Conservation (phyloP, 2,797 vertebrate genomes). For the Erpetoichthys calabaricus region DNA sequence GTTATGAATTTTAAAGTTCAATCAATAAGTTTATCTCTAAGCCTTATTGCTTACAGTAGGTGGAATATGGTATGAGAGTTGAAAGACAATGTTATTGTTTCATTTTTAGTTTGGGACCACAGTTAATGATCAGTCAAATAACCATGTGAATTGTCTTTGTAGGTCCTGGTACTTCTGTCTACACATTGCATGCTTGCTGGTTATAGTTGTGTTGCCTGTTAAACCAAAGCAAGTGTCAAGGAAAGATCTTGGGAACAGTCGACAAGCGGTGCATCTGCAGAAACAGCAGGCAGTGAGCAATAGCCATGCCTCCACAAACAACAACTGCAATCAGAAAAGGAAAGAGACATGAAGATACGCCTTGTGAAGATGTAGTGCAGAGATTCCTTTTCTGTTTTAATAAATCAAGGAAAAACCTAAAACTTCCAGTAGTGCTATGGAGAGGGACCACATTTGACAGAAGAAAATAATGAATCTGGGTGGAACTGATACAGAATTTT, state of each 20-base stretch:
- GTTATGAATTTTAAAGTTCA: too few relatives aligned
- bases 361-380: conserved; percentile 17
- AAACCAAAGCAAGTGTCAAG: conserved; percentile 58
- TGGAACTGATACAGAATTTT: neutral
- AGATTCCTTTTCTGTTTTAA: conserved; percentile 15
- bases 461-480: conserved; percentile 15
- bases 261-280: conserved; percentile 36
- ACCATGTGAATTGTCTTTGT: conserved; percentile 2
- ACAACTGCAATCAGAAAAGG: conserved; percentile 71
- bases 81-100: too few relatives aligned
- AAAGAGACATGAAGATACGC: conserved; percentile 60
- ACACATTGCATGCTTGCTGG: conserved; percentile 68
- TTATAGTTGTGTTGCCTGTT: conserved; percentile 64
- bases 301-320: conserved; percentile 58
- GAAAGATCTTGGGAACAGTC: conserved; percentile 39
- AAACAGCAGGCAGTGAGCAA: conserved; percentile 35
- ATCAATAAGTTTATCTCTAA: too few relatives aligned
- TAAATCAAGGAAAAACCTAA: conserved; percentile 28
- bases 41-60: too few relatives aligned
- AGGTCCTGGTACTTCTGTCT: conserved; percentile 90
- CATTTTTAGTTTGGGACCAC: too few relatives aligned
- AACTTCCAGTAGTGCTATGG: conserved; percentile 35
- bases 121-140: neutral
- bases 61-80: too few relatives aligned
- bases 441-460: conserved; percentile 24